phyloP scores from a whole-genome alignment of 2,797 vertebrate genomes.

The Pangasius djambal region DNA sequence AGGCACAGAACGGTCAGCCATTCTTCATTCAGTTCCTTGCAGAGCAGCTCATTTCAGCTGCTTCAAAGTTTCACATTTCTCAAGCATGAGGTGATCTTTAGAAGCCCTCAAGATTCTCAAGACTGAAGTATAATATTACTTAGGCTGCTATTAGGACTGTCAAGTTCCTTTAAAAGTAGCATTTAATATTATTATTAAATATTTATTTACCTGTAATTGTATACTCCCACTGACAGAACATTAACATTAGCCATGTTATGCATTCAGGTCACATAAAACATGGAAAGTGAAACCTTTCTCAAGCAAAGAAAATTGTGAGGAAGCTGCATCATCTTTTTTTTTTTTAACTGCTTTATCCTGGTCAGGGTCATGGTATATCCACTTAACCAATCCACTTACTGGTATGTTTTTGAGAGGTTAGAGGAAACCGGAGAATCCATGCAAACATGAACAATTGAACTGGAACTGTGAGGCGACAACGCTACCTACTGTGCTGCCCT shows the following conservation, averaged over 20 bases:
- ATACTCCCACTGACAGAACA: neutral
- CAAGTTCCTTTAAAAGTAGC: constrained; percentile 3
- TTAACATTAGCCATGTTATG: neutral
- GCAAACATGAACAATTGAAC: neutral
- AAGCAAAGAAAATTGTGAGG: neutral
- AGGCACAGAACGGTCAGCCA: neutral
- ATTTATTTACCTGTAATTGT: constrained; percentile 8
- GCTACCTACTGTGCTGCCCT: neutral
- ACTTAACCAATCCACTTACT: neutral
- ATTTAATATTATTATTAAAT: neutral
- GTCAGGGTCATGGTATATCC: neutral
- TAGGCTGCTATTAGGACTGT: neutral
- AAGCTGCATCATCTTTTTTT: neutral
- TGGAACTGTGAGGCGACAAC: neutral
- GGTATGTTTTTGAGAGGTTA: neutral
- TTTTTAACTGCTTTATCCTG: neutral
- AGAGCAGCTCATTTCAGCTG: constrained; percentile 1
- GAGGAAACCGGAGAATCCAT: neutral
- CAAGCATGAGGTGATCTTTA: neutral
- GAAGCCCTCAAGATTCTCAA: neutral
- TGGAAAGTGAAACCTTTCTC: neutral
- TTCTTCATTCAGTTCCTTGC: constrained; percentile 6
- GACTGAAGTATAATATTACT: neutral
- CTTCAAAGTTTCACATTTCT: constrained; percentile 14
- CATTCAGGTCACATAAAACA: neutral